A percentile compares a stretch with the other conserved stretches of the same genome.
Conservation (phyloP, 2,113 vertebrate genomes). For the Peromyscus californicus region DNA sequence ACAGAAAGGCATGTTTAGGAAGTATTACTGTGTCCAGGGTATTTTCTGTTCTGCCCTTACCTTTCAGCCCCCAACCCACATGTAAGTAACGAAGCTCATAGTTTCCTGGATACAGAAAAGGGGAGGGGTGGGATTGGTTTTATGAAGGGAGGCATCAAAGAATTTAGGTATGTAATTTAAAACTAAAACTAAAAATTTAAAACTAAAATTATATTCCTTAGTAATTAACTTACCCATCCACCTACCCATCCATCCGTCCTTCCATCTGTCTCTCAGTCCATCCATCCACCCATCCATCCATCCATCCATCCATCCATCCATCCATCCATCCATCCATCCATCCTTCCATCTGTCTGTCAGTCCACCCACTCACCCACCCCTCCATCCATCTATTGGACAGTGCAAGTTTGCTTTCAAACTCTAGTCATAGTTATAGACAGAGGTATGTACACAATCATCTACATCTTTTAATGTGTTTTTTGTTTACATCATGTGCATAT, state of each 20-base stretch:
- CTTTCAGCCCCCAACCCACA: too few species aligned
- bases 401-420: slow-evolving; percentile 17
- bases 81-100: not conserved
- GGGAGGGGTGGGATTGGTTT: not conserved
- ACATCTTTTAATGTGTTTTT: not conserved
- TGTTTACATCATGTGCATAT: not conserved
- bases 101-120: not conserved
- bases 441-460: not conserved
- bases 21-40: not conserved
- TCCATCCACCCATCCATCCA: too few species aligned
- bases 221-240: not conserved
- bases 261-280: too few species aligned
- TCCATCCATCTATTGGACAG: not conserved
- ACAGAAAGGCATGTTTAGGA: not conserved
- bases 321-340: not conserved
- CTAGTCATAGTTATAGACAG: not conserved
- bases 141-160: not conserved
- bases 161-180: not conserved
- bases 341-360: too few species aligned
- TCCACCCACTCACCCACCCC: too few species aligned
- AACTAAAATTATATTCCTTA: not conserved
- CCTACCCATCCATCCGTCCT: not conserved
- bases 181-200: not conserved
- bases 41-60: not conserved
- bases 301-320: too few species aligned